Evolutionary conservation across 2,797 vertebrate species (phyloP), one percentile per base, ranked within the genome.

Genomic region (Rhynchotus rufescens): DNA sequence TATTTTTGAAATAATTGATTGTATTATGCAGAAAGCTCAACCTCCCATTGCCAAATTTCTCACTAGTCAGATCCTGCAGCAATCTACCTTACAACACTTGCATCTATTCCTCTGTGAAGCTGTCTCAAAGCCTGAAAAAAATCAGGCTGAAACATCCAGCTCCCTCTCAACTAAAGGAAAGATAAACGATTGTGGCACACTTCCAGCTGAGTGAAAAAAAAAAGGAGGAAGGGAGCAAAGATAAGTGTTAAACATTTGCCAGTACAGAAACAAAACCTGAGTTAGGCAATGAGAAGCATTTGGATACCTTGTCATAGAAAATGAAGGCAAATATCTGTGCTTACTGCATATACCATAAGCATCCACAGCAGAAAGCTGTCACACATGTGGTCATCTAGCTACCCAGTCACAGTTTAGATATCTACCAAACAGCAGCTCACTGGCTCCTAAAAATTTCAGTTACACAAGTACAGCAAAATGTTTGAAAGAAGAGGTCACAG

Each of bases 221-320:
- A 34, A 15, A 15, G 4, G 15, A 6, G 16, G 10, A 30, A 15
- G 16, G 9, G 26, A 28, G 12, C 12, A 14, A 16, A 89, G 8
- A 83, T n/a, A 80, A 59, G 15, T 23, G 34, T 66, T 92, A 84
- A 86, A 51, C 15, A n/a, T 64, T 66, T 76, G 86, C 34, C 62
- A 78, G 76, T 92, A 54, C 67, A 89, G 80, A 93, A 86, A 74
- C 25, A 89, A 89, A 80, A 56, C 80, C 42, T 71, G 62, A 90
- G 72, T 81, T 88, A 69, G 3, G 5, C 44, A 85, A 80, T 25
- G 32, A 80, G 69, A 84, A 91, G 69, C 45, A 45, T 76, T 83
- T 80, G 68, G 73, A 75, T 85, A 57, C 11, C 10, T 67, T 86
- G 86, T 75, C 62, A 67, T 7, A 67, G 36, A 85, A 86, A 88